These are phyloP conservation scores for Parelbella ahira DNA, from an alignment of 2,888 invertebrate species.

Conservation along the genomic window DNA sequence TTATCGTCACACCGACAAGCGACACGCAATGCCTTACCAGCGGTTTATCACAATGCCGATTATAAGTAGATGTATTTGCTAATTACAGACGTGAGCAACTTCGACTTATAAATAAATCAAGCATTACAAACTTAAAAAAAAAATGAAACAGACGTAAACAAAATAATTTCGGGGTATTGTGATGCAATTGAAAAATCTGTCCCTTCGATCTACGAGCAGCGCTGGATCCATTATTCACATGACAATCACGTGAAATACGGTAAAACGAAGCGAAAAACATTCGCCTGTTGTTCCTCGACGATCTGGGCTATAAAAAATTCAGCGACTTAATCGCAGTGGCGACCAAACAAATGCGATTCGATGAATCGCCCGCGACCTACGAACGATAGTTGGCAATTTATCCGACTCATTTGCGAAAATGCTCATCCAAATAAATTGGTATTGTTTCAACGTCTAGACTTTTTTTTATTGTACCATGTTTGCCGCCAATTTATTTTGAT, in stretches of 20 bases:
- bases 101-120: too few species aligned
- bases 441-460: constrained; percentile 21
- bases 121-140: not conserved
- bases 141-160: constrained; percentile 36
- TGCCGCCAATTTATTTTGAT: constrained; percentile 13
- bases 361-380: constrained; percentile 51
- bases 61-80: too few species aligned
- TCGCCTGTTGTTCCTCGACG: constrained; percentile 65
- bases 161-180: constrained; percentile 51
- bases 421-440: constrained; percentile 20
- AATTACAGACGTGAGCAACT: too few species aligned
- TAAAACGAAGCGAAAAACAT: constrained; percentile 73
- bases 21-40: too few species aligned
- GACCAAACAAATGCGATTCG: constrained; percentile 58
- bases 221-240: constrained; percentile 64
- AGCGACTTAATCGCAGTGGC: constrained; percentile 64
- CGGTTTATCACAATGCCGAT: too few species aligned
- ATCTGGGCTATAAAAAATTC: constrained; percentile 66
- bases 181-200: constrained; percentile 74
- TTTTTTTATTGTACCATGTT: constrained; percentile 17
- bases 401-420: constrained; percentile 44
- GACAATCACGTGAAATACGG: constrained; percentile 72
- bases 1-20: too few species aligned
- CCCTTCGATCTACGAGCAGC: constrained; percentile 57
- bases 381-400: constrained; percentile 51